Evolutionary conservation across 1,140 invertebrate genomes (phyloP).

Genomic region (Hypothenemus hampei): DNA sequence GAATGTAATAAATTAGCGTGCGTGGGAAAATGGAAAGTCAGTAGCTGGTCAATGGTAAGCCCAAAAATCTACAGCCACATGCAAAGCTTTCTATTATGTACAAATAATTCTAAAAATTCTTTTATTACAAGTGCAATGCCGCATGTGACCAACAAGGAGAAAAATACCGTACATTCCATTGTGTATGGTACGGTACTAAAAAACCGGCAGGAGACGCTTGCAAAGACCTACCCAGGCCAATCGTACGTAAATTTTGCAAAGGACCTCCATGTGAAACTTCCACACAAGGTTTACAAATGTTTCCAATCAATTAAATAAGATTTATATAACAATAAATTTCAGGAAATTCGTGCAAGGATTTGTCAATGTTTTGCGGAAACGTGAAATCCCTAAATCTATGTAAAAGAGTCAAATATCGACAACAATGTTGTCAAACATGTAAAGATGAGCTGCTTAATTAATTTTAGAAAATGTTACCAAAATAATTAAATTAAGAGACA

Average conservation of each 20-base stretch:
- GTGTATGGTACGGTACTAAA: slow-evolving; percentile 80
- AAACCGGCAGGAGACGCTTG: slow-evolving; percentile 78
- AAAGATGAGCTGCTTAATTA: too few relatives aligned
- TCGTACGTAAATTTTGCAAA: slow-evolving; percentile 71
- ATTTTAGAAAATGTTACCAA: too few relatives aligned
- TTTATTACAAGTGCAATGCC: slow-evolving; percentile 64
- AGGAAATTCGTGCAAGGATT: slow-evolving; percentile 66
- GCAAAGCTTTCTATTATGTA: too few relatives aligned
- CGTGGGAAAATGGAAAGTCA: slow-evolving; percentile 76
- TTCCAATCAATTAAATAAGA: not conserved
- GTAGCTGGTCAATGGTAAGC: slow-evolving; percentile 88
- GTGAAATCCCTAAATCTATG: slow-evolving; percentile 80
- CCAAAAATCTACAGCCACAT: too few relatives aligned
- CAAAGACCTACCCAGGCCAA: slow-evolving; percentile 64
- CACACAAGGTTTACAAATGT: not conserved
- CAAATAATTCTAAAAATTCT: not conserved
- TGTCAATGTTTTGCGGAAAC: slow-evolving; percentile 72
- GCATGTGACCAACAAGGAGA: slow-evolving; percentile 67
- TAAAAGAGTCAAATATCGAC: slow-evolving; percentile 70
- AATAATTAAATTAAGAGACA: too few relatives aligned
- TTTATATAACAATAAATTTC: slow-evolving; percentile 36
- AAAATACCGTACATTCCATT: slow-evolving; percentile 78
- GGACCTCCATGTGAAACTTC: slow-evolving; percentile 53
- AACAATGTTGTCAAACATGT: slow-evolving; percentile 81
- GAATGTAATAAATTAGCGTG: slow-evolving; percentile 77